Conservation (phyloP, 92 coral and sea anemone genomes). For the Umimayanthus chanpuru region DNA sequence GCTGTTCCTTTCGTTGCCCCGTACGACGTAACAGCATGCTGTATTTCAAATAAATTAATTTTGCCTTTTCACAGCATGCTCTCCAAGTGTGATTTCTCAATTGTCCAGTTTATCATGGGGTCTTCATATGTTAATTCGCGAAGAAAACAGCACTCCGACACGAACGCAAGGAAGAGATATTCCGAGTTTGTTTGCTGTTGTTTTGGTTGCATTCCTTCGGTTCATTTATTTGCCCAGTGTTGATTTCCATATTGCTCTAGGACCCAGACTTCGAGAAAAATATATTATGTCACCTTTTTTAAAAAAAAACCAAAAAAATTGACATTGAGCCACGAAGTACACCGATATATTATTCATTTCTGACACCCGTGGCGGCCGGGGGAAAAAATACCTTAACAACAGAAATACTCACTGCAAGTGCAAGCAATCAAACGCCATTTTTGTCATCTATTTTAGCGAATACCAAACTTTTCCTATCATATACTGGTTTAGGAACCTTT, state of each 20-base stretch:
- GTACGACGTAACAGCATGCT: not conserved
- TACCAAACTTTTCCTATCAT: too few species aligned
- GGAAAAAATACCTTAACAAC: too few species aligned
- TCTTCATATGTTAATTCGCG: slow-evolving; percentile 1
- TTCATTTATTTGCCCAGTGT: not conserved
- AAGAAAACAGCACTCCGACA: not conserved
- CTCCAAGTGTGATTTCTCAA: not conserved
- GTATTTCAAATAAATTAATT: not conserved
- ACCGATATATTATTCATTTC: too few species aligned
- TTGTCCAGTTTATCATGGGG: slow-evolving; percentile 6
- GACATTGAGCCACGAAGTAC: too few species aligned
- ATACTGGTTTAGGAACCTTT: too few species aligned
- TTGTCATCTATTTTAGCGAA: too few species aligned
- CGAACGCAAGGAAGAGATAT: not conserved
- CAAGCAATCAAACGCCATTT: too few species aligned
- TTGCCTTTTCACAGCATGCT: not conserved
- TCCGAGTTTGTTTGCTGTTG: slow-evolving; percentile 7
- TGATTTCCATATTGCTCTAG: not conserved
- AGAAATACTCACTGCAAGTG: too few species aligned
- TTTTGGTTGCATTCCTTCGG: slow-evolving; percentile 32
- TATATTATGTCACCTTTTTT: too few species aligned
- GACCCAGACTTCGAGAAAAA: slow-evolving; percentile 31
- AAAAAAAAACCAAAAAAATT: too few species aligned
- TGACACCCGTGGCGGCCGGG: too few species aligned
- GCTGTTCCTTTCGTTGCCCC: slow-evolving; percentile 4